Base-by-base conservation (phyloP, 2,888 invertebrate genomes). In the Scaptomyza reducta region DNA sequence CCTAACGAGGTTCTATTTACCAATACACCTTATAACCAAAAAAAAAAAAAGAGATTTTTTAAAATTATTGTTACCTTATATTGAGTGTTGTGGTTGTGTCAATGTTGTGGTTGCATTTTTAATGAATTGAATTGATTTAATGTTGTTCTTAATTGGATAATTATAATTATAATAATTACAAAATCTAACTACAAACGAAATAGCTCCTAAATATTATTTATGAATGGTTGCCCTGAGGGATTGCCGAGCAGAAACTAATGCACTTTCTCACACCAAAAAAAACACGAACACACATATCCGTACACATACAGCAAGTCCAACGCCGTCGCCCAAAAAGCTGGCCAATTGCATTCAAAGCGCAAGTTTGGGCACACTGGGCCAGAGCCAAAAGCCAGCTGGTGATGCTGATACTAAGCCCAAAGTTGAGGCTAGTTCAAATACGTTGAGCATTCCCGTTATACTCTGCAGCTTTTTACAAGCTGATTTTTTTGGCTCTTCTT, bases 391-490 rank as follows among this genome's bases (percentile, higher is more conserved):
- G 33, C 53, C 45, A 49, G 10, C 46, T 35, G 35, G 14, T 55
- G 31, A 10, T 49, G 18, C 14, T 29, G 33, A 27, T 47, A 10
- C 10, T 11, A 51, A 35, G 38, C 13, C 56, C 33, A 74, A 55
- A 38, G 45, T n/a, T 16, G 54, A 14, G 59, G 40, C 63, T 5
- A 67, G 55, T 50, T 44, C 70, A 3, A 87, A 79, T 29, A 73
- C 89, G 13, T 53, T 90, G 31, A 87, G 85, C 53, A 90, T 93
- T 74, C 93, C 93, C 59, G 89, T 93, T 22, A 92, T 93, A 71
- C 89, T 93, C 33, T 92, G 92, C 65, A 92, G 92, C 59, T 89
- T 93, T 35, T 79, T 93, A 74, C 92, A 91, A 57, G 89, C 89
- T 33, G 91, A 90, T 29, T 79, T 90, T 25, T 79, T 91, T 57